A percentile compares a stretch with the other conserved stretches of the same genome.
These are phyloP conservation scores for Peromyscus nudipes DNA, from an alignment of 2,797 vertebrate genomes.

Conservation along the genomic window DNA sequence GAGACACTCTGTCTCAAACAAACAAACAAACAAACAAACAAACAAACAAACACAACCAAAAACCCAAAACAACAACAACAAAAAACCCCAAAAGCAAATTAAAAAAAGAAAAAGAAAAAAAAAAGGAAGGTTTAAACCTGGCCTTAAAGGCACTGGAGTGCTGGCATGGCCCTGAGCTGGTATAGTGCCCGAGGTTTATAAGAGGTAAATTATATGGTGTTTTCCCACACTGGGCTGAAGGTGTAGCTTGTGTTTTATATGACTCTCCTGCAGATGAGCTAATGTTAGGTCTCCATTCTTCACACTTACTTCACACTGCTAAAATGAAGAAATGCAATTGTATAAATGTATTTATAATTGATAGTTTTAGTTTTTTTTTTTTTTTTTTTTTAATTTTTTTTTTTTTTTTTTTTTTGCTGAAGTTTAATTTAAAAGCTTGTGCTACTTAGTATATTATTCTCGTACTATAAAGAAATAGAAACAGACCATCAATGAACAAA, in stretches of 20 bases:
- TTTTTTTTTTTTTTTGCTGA: no score
- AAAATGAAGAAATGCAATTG: constrained; percentile 56
- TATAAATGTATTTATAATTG: background rate
- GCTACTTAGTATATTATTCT: constrained; percentile 18
- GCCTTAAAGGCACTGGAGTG: background rate
- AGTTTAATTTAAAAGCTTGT: constrained; percentile 48
- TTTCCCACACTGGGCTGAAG: background rate
- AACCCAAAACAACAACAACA: background rate
- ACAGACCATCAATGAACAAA: background rate
- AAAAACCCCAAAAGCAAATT: background rate
- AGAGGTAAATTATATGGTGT: background rate
- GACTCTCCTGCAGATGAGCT: background rate
- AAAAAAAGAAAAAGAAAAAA: background rate
- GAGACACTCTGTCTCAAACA: background rate
- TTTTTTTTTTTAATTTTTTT: no score
- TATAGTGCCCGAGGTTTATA: background rate
- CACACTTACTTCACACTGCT: background rate
- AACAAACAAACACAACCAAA: no score
- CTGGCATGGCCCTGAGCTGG: background rate
- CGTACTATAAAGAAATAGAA: constrained; percentile 37
- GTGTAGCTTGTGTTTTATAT: constrained; percentile 28
- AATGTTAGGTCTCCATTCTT: constrained; percentile 25
- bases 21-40: background rate
- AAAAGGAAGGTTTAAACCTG: background rate
- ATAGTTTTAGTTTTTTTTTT: constrained; percentile 15